Evolutionary conservation across 2,113 vertebrate species (phyloP), one percentile per base, ranked within the genome.

Genomic region (Amblyornis subalaris): DNA sequence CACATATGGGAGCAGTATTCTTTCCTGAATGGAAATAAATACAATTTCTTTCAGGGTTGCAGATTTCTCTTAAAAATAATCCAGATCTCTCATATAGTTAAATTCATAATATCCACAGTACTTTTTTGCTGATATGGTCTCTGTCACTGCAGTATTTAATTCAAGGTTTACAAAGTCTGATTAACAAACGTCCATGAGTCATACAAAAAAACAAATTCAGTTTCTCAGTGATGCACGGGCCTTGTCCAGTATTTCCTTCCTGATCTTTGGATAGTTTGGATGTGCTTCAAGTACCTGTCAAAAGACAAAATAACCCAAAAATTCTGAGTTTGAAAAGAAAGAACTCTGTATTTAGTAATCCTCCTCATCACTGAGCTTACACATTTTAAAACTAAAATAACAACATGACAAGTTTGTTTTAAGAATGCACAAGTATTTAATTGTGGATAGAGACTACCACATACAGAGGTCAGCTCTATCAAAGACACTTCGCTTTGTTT

Each of bases 221-320:
- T 97, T 96, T 96, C 99, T 98, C 80, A 99, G 96, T 26, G 98
- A 98, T 84, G 97, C 85, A 19, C 99, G 98, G n/a, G 99, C 99
- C 95, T 99, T 99, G 97, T 99, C 99, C 96, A 99, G 97, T 92
- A 99, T 99, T 95, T 99, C 99, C 89, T 99, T 99, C 94, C 98
- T 98, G 97, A 99, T 99, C 97, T 98, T 99, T 16, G 99, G 99
- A 83, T 99, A 99, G 97, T 98, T 97, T 94, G 99, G 99, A 97
- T 99, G 98, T 91, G 97, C 96, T 97, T 98, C 97, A 92, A 99
- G 97, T 92, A 99, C 98, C 99, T 99, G 97, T 54, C 78, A 93
- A 96, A 95, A 96, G 50, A 84, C 50, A 93, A 96, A 77, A 88
- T 21, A 57, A 47, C 57, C 29, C 24, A 71, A 58, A 61, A 89